These are phyloP conservation scores for Vespertilio murinus DNA, from an alignment of 2,797 vertebrate genomes.

Conservation along the genomic window DNA sequence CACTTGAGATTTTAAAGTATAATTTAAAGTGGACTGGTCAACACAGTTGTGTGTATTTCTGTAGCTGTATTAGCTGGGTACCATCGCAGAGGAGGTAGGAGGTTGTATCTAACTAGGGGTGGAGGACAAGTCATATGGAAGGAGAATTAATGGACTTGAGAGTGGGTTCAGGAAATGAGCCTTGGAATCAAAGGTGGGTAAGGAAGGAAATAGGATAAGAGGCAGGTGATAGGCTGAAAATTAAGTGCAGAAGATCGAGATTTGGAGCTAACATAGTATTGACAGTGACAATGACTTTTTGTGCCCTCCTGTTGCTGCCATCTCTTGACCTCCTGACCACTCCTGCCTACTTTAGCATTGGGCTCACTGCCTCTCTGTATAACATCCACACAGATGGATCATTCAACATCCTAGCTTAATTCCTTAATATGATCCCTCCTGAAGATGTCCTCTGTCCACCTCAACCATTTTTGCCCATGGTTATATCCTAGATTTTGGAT, in stretches of 20 bases:
- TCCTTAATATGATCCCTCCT: background rate
- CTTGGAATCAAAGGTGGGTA: background rate
- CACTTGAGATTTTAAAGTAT: background rate
- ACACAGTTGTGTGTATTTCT: background rate
- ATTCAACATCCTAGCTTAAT: background rate
- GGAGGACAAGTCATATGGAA: background rate
- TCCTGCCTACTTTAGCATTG: background rate
- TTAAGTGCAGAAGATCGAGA: slow-evolving; percentile 1
- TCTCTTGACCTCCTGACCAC: background rate
- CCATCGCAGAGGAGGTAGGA: background rate
- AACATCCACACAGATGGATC: background rate
- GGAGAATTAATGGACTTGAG: background rate
- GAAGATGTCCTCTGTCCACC: background rate
- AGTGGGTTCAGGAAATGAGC: background rate
- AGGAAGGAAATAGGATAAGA: background rate
- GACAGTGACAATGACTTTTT: background rate
- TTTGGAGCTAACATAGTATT: background rate
- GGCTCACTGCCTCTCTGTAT: background rate
- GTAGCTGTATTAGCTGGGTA: background rate
- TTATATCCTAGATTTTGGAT: background rate
- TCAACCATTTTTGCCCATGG: background rate
- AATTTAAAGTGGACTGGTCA: background rate
- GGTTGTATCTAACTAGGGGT: background rate
- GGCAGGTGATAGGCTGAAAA: background rate
- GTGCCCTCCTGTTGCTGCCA: background rate